Conservation (phyloP, 2,797 vertebrate genomes). For the Chaetodon trifasciatus region DNA sequence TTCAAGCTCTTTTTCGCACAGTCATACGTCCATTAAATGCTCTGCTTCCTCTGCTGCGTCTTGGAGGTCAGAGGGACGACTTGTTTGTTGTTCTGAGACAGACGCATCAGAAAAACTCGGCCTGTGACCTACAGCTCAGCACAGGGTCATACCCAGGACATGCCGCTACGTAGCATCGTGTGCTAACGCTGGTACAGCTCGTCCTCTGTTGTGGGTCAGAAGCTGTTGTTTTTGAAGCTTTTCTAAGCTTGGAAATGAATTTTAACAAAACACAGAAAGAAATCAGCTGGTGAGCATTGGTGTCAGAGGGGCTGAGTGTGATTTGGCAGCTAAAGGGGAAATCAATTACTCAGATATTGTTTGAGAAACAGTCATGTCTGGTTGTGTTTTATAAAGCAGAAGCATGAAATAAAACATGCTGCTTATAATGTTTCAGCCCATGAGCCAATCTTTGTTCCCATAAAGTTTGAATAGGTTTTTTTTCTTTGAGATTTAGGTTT, state of each 20-base stretch:
- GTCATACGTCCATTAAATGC: slow-evolving; percentile 1
- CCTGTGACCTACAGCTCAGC: neutral
- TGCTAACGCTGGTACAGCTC: neutral
- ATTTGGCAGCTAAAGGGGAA: neutral
- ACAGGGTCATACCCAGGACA: neutral
- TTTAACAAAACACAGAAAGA: neutral
- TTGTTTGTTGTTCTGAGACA: slow-evolving; percentile 25
- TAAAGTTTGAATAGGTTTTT: neutral
- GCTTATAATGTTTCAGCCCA: too few relatives aligned
- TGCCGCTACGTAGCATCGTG: neutral
- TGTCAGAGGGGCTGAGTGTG: neutral
- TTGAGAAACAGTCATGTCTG: neutral
- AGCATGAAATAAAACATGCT: neutral
- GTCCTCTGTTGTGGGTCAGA: neutral
- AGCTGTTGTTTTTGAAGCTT: neutral
- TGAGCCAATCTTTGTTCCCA: neutral
- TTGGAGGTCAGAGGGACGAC: neutral
- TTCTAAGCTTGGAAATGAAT: neutral
- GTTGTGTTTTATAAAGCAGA: neutral
- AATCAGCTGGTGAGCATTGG: neutral
- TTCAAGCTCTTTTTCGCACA: slow-evolving; percentile 5
- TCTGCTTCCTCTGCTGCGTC: slow-evolving; percentile 19
- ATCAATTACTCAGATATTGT: neutral
- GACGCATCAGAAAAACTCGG: slow-evolving; percentile 6
- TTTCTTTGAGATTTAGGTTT: too few relatives aligned